These are phyloP conservation scores for Octodon degus DNA, from an alignment of 2,113 vertebrate genomes.

Conservation along the genomic window DNA sequence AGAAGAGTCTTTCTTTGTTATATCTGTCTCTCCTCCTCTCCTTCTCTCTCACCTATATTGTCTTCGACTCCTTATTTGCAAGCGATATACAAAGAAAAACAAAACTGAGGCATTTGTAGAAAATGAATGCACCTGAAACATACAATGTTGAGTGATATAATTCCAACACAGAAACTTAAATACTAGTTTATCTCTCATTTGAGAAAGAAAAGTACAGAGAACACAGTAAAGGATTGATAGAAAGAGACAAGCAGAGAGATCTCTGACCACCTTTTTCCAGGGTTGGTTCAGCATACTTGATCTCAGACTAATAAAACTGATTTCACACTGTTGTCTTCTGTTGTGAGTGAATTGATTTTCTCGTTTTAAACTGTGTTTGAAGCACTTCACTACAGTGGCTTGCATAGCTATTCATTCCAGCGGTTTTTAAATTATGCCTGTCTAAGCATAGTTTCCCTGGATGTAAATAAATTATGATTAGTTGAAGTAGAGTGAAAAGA, in stretches of 20 bases:
- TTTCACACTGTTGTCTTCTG: not conserved
- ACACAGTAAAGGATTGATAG: not conserved
- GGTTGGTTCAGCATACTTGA: not conserved
- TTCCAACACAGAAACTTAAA: not conserved
- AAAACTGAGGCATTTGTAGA: not conserved
- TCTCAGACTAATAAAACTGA: not conserved
- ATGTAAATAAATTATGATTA: not conserved
- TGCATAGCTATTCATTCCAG: not conserved
- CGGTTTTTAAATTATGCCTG: not conserved
- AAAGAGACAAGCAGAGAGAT: not conserved
- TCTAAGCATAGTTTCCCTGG: not conserved
- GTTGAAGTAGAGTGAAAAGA: not conserved
- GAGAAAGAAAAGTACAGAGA: not conserved
- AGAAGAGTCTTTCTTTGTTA: not conserved
- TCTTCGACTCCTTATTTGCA: not conserved
- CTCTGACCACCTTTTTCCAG: not conserved
- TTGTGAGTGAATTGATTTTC: not conserved
- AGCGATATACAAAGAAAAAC: not conserved
- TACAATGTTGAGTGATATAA: not conserved
- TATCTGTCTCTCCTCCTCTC: not conserved
- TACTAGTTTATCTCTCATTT: accelerated
- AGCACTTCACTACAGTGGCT: not conserved
- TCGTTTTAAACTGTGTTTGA: not conserved
- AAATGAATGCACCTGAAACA: not conserved
- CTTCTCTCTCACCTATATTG: not conserved